Conservation (phyloP, 2,888 invertebrate genomes). For the Griposia aprilina region DNA sequence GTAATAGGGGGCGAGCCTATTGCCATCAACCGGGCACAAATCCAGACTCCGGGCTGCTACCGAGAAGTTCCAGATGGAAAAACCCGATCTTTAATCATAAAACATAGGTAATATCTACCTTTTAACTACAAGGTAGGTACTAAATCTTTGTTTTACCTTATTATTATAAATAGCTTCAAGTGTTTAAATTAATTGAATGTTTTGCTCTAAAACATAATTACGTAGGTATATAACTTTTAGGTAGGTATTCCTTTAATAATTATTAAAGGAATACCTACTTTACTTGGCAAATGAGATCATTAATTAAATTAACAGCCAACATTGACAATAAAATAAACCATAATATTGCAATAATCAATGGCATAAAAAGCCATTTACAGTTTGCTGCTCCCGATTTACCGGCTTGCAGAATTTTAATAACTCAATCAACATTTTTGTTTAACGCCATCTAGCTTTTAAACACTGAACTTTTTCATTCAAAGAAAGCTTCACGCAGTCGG, state of each 20-base stretch:
- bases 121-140: background rate
- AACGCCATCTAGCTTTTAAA: conserved; percentile 28
- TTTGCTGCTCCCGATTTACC: background rate
- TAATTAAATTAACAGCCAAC: background rate
- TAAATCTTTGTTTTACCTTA: background rate
- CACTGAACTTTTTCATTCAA: background rate
- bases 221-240: background rate
- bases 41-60: no score
- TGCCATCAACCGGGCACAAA: no score
- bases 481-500: fast-evolving
- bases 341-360: conserved; percentile 17
- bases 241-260: background rate
- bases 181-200: background rate
- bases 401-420: conserved; percentile 2
- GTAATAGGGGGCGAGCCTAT: no score
- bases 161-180: background rate
- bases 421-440: background rate
- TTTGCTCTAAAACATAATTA: conserved; percentile 22
- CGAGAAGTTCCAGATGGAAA: no score
- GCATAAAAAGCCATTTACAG: conserved; percentile 17
- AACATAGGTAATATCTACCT: background rate
- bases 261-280: no score
- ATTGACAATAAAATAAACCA: background rate
- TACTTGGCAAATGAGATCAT: background rate
- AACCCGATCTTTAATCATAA: no score